These are phyloP conservation scores for Botrylloides violaceus DNA, from an alignment of 23 tunicate genomes.

Conservation along the genomic window DNA sequence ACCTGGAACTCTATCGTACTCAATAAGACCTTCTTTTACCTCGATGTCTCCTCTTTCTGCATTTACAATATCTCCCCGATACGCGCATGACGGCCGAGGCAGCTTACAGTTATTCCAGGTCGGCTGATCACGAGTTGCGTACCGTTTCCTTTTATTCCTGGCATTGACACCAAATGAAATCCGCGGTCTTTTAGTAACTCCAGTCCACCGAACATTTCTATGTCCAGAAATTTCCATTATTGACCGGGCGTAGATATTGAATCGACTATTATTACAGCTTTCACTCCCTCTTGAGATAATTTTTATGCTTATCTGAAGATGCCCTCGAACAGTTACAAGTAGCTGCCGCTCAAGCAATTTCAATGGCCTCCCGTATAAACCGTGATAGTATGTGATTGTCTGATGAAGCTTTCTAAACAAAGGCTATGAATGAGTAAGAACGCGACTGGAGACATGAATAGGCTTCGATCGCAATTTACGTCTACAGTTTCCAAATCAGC, in stretches of 20 bases:
- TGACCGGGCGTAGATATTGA: too few species aligned
- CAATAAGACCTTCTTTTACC: not conserved
- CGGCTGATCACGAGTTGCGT: conserved; percentile 52
- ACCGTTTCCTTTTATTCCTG: conserved; percentile 1
- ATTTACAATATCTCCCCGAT: not conserved
- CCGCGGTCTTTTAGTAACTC: not conserved
- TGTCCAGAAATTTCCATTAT: conserved; percentile 2
- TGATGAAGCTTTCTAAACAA: not conserved
- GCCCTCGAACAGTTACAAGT: not conserved
- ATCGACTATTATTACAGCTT: too few species aligned
- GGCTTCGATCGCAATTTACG: not conserved
- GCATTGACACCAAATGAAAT: not conserved
- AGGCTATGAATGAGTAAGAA: not conserved
- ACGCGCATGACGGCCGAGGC: conserved; percentile 7
- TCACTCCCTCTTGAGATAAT: too few species aligned
- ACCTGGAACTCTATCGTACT: not conserved
- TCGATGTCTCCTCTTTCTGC: not conserved
- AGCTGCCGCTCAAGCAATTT: not conserved
- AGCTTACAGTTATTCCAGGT: conserved; percentile 73
- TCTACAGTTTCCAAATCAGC: not conserved
- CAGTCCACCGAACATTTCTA: conserved; percentile 20
- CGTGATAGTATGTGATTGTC: not conserved
- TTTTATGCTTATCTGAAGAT: not conserved
- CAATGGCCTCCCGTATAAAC: not conserved
- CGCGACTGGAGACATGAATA: not conserved